These are phyloP conservation scores for Chauna torquata DNA, from an alignment of 2,113 vertebrate species.

Conservation along the genomic window DNA sequence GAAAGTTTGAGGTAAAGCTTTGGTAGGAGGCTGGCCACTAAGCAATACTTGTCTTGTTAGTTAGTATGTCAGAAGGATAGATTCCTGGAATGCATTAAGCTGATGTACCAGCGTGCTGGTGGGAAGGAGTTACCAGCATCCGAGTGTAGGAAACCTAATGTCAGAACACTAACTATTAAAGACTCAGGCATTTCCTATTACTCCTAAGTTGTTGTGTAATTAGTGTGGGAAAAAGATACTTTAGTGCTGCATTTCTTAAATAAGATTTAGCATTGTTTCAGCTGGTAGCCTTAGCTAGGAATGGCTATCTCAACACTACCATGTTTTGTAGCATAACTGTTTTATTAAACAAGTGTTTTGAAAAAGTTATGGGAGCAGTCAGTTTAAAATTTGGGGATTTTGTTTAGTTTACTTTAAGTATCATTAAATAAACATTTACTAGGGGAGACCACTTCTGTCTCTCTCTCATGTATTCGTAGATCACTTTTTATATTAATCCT, in stretches of 20 bases:
- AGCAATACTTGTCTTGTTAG: not conserved
- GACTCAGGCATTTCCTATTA: not conserved
- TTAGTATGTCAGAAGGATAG: not conserved
- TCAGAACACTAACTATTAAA: not conserved
- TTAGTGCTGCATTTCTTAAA: not conserved
- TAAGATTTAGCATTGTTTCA: not conserved
- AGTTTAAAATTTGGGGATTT: not conserved
- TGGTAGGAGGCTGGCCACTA: not conserved
- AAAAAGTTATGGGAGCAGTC: not conserved
- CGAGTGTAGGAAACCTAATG: not conserved
- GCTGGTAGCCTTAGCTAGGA: not conserved
- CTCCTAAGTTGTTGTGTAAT: not conserved
- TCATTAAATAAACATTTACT: not conserved
- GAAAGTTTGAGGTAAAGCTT: not conserved
- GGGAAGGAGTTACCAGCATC: not conserved
- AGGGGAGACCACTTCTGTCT: not conserved
- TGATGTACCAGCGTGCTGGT: not conserved
- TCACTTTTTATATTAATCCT: not conserved
- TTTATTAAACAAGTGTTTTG: not conserved
- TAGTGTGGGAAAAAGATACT: not conserved
- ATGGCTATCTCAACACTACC: not conserved
- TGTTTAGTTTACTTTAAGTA: not conserved
- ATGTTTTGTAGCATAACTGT: not conserved
- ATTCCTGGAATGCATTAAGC: not conserved
- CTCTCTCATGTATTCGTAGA: not conserved